A percentile compares a stretch with the other conserved stretches of the same genome.
These are phyloP conservation scores for Mnemiopsis leidyi DNA, from an alignment of 37 sponge, comb jelly and placozoan species.

Conservation along the genomic window DNA sequence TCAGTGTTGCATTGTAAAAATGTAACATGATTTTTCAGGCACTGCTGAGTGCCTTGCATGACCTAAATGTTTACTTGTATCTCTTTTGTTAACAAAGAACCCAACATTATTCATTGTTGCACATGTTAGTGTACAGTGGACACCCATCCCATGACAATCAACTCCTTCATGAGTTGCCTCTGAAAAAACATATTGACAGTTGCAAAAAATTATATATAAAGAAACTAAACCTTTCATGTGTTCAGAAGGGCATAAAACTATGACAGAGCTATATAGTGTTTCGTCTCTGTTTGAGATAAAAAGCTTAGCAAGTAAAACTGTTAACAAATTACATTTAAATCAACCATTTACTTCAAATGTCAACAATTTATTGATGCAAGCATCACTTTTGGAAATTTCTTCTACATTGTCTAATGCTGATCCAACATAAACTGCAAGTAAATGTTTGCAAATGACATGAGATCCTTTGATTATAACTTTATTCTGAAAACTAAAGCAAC, in stretches of 20 bases:
- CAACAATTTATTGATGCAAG: neutral
- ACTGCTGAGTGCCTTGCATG: too few relatives aligned
- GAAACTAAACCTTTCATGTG: neutral
- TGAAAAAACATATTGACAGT: neutral
- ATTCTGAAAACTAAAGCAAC: conserved; percentile 4
- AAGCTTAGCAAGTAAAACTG: neutral
- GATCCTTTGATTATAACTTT: conserved; percentile 3
- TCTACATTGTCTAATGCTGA: neutral
- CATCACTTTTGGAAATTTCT: neutral
- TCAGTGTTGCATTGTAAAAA: too few relatives aligned
- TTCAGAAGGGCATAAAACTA: neutral
- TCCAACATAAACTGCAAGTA: neutral
- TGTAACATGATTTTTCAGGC: too few relatives aligned
- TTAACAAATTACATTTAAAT: neutral
- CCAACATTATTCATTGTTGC: too few relatives aligned
- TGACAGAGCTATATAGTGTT: too few relatives aligned
- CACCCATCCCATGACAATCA: too few relatives aligned
- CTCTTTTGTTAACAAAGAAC: too few relatives aligned
- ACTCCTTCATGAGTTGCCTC: too few relatives aligned
- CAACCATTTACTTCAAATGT: neutral
- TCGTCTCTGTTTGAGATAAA: too few relatives aligned
- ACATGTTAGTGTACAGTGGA: too few relatives aligned
- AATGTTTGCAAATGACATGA: conserved; percentile 20
- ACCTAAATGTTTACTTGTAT: too few relatives aligned
- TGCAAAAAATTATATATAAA: neutral